Evolutionary conservation across 2,888 invertebrate species (phyloP).

Genomic region (Zaprionus bogoriensis): DNA sequence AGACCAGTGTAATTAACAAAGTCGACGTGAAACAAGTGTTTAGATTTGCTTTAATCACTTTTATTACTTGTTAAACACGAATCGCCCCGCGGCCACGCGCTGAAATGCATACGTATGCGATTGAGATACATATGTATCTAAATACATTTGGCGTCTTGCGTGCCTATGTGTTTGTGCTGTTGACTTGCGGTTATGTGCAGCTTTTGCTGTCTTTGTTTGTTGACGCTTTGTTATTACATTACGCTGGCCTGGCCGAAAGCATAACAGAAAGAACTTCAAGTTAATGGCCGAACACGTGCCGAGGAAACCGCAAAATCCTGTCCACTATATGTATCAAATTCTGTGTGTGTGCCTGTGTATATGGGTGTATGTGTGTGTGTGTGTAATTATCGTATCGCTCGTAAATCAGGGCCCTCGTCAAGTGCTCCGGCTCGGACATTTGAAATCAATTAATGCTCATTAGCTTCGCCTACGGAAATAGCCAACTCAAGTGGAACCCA

Average conservation of each 20-base stretch:
- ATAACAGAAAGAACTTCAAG: neutral
- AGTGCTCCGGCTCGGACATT: conserved; percentile 20
- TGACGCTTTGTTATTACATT: conserved; percentile 3
- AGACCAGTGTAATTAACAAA: conserved; percentile 38
- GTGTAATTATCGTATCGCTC: conserved; percentile 9
- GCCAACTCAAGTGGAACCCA: conserved; percentile 41
- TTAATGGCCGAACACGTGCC: conserved; percentile 48
- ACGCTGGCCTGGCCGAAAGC: neutral
- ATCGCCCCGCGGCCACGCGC: conserved; percentile 44
- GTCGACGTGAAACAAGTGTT: conserved; percentile 49
- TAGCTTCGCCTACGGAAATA: conserved; percentile 27
- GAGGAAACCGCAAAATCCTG: conserved; percentile 68
- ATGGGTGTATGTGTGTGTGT: neutral
- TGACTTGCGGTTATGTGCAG: conserved; percentile 65
- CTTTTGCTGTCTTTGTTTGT: conserved; percentile 50
- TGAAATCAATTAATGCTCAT: conserved; percentile 65
- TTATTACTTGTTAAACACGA: conserved; percentile 71
- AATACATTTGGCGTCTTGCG: conserved; percentile 15
- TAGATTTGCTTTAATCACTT: conserved; percentile 69
- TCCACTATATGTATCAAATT: conserved; percentile 30
- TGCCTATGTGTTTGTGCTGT: conserved; percentile 36
- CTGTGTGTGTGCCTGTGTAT: neutral
- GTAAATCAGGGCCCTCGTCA: conserved; percentile 32
- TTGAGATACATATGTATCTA: conserved; percentile 7
- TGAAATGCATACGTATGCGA: conserved; percentile 18